A percentile compares a stretch with the other conserved stretches of the same genome.
Conservation (phyloP, 2,888 invertebrate species). For the Parnassius mnemosyne region DNA sequence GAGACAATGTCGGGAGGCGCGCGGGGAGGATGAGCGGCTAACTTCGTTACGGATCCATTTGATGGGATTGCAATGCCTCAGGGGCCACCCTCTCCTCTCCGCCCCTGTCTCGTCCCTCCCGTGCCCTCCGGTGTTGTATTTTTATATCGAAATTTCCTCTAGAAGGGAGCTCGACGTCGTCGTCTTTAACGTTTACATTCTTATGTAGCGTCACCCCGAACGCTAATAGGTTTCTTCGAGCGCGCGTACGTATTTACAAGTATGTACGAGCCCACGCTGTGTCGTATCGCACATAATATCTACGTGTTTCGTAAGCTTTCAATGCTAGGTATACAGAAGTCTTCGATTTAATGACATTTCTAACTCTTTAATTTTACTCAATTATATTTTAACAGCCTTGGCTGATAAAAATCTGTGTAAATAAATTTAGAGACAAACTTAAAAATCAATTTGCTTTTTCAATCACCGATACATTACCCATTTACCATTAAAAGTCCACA, state of each 20-base stretch:
- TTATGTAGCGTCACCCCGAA: conserved; percentile 77
- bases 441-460: too few species aligned
- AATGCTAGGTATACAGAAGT: conserved; percentile 56
- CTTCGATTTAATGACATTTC: conserved; percentile 63
- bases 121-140: conserved; percentile 67
- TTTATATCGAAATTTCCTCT: conserved; percentile 80
- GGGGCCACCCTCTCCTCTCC: conserved; percentile 62
- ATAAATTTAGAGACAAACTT: too few species aligned
- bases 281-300: conserved; percentile 31
- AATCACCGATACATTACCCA: too few species aligned
- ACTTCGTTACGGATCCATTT: conserved; percentile 90
- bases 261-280: conserved; percentile 25
- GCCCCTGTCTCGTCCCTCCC: conserved; percentile 44
- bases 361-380: conserved; percentile 59
- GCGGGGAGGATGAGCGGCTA: conserved; percentile 82
- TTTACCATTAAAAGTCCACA: too few species aligned
- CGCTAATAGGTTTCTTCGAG: conserved; percentile 74
- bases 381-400: too few species aligned
- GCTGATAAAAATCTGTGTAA: too few species aligned
- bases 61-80: conserved; percentile 85
- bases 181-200: conserved; percentile 81
- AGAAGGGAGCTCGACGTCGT: conserved; percentile 67
- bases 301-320: conserved; percentile 37
- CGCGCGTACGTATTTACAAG: conserved; percentile 39
- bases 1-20: conserved; percentile 79